Percentiles rank a stretch among this genome's conserved stretches.
Conservation (phyloP, 2,888 invertebrate genomes). For the Choreutis nemorana region DNA sequence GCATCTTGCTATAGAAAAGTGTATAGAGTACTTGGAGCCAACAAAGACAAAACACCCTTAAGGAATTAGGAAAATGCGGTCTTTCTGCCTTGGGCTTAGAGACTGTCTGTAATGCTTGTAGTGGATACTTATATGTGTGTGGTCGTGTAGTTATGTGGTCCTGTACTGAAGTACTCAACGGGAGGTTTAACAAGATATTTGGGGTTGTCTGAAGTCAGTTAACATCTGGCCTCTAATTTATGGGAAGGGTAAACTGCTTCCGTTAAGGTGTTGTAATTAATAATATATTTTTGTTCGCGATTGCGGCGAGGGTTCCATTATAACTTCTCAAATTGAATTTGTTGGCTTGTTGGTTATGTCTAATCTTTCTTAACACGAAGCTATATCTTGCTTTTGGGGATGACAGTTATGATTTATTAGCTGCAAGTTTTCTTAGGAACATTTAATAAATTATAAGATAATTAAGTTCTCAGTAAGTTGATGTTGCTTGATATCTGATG, state of each 20-base stretch:
- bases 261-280: conserved; percentile 57
- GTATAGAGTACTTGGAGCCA: conserved; percentile 38
- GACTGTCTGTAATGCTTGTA: conserved; percentile 11
- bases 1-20: conserved; percentile 55
- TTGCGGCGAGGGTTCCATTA: conserved; percentile 18
- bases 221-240: conserved; percentile 60
- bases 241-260: conserved; percentile 52
- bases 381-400: too few relatives aligned
- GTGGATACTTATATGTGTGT: conserved; percentile 23
- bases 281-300: conserved; percentile 54
- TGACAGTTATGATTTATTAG: too few relatives aligned
- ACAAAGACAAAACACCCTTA: conserved; percentile 40
- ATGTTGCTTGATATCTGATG: too few relatives aligned
- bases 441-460: too few relatives aligned
- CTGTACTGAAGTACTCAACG: conserved; percentile 30
- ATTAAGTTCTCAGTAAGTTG: too few relatives aligned
- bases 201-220: conserved; percentile 58
- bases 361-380: too few relatives aligned
- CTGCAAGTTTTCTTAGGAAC: too few relatives aligned
- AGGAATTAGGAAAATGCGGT: conserved; percentile 18
- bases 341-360: too few relatives aligned
- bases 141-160: too few relatives aligned
- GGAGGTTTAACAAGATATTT: conserved; percentile 61
- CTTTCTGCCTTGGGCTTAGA: conserved; percentile 17
- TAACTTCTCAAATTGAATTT: too few relatives aligned